Conservation (phyloP, 2,113 vertebrate species). For the Proteles cristata region DNA sequence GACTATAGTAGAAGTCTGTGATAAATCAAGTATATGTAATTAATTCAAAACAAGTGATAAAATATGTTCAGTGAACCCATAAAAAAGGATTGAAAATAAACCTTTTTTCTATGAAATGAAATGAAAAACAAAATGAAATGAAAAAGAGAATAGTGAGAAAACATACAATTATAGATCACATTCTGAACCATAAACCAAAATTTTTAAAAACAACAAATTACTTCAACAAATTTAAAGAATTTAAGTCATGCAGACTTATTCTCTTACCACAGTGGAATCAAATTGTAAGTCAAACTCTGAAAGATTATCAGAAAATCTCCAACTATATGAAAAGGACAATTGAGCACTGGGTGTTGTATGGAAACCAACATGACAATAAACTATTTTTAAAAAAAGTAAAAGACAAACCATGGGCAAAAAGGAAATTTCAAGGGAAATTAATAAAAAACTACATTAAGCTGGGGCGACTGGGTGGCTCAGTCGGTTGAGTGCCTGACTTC, state of each 20-base stretch:
- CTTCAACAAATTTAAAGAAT: neutral
- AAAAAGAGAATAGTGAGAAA: neutral
- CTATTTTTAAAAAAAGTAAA: no score
- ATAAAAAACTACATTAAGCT: no score
- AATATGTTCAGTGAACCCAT: neutral
- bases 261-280: neutral
- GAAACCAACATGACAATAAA: no score
- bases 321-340: neutral
- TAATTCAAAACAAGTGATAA: neutral
- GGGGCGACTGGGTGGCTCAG: no score
- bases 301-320: neutral
- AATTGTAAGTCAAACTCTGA: neutral
- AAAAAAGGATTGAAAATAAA: neutral
- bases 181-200: no score
- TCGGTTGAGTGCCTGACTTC: no score
- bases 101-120: neutral
- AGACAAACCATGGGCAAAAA: neutral
- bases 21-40: neutral
- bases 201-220: neutral
- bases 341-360: no score
- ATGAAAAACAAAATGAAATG: neutral
- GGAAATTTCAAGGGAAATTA: no score
- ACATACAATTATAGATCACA: neutral
- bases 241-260: neutral
- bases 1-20: neutral